These are phyloP conservation scores for Hydrotaea diabolus DNA, from an alignment of 2,888 invertebrate species.

Conservation along the genomic window DNA sequence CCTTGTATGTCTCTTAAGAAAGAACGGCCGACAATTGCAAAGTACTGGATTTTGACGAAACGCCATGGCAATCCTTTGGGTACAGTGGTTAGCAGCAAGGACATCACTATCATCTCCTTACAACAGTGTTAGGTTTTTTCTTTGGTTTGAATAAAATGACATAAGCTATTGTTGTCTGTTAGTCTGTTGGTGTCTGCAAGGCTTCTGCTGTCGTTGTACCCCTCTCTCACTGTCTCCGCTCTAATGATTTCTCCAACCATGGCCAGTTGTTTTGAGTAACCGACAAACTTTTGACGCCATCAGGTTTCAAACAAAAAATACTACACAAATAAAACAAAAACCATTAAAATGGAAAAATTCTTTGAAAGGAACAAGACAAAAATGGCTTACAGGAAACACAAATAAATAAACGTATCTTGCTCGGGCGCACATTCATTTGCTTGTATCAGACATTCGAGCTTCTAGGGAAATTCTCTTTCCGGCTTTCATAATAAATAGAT, in stretches of 20 bases:
- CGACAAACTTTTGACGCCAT: constrained; percentile 62
- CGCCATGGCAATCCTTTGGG: background rate
- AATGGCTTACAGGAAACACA: background rate
- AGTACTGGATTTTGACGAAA: background rate
- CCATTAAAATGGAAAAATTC: background rate
- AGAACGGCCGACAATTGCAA: background rate
- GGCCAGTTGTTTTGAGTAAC: constrained; percentile 60
- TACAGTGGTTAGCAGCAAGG: too few relatives aligned
- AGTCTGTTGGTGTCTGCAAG: background rate
- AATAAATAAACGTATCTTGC: background rate
- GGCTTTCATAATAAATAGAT: too few relatives aligned
- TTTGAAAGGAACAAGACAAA: background rate
- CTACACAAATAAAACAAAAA: background rate
- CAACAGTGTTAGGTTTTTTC: background rate
- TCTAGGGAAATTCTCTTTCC: background rate
- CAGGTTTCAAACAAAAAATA: background rate
- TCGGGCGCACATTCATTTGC: background rate
- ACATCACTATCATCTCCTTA: background rate
- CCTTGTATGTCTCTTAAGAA: background rate
- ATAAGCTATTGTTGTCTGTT: background rate
- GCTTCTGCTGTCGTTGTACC: background rate
- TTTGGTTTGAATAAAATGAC: background rate
- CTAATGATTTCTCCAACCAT: constrained; percentile 56
- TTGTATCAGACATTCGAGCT: background rate
- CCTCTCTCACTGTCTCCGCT: too few relatives aligned